phyloP scores from a whole-genome alignment of 2,797 vertebrate species.

The Acrocephalus scirpaceus region DNA sequence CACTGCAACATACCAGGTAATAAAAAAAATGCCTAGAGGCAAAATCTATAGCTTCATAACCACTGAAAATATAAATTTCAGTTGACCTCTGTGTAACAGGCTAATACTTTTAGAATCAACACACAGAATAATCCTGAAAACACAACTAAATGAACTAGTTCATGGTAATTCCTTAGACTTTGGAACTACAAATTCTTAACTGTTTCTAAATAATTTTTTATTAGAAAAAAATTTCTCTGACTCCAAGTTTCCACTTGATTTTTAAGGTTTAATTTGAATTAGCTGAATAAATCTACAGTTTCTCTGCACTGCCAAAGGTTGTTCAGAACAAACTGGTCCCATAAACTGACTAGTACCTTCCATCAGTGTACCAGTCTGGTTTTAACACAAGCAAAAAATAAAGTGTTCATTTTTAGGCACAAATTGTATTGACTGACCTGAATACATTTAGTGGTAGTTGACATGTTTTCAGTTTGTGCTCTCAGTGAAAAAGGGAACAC shows the following conservation, averaged over 20 bases:
- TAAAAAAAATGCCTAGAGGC: not conserved
- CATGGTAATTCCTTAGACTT: not conserved
- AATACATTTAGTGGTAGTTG: not conserved
- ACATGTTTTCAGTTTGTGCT: not conserved
- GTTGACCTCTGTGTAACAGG: not conserved
- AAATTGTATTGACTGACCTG: not conserved
- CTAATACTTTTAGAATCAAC: not conserved
- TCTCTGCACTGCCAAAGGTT: not conserved
- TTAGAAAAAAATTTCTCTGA: not conserved
- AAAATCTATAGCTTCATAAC: not conserved
- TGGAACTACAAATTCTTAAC: not conserved
- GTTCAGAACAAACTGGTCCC: not conserved
- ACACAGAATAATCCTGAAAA: not conserved
- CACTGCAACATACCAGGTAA: not conserved
- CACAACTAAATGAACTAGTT: not conserved
- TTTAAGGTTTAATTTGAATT: not conserved
- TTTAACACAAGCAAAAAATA: not conserved
- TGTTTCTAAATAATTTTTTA: not conserved
- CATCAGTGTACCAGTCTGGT: not conserved
- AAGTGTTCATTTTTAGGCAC: not conserved
- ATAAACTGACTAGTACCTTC: not conserved
- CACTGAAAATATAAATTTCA: not conserved
- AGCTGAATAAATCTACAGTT: not conserved
- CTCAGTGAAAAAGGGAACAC: not conserved
- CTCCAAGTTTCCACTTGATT: not conserved